Base-by-base conservation (phyloP, 2,888 invertebrate species). In the Leucophenga montana region DNA sequence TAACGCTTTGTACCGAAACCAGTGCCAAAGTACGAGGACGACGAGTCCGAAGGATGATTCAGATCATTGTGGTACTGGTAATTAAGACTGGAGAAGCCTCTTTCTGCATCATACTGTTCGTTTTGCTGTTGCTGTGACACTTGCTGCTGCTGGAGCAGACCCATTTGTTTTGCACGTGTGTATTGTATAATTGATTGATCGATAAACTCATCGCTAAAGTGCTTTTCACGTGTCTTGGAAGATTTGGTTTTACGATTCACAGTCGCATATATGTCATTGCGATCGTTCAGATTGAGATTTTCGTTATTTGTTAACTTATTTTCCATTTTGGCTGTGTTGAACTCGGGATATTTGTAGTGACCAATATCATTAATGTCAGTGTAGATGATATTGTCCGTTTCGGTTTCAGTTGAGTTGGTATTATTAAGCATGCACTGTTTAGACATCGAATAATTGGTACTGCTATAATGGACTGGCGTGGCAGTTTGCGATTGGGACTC, bases 401-500 rank as follows among this genome's bases (percentile, higher is more conserved):
- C 87, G 72, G 89, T 88, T 82, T 88, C 87, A 64, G 87, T 88
- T 72, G 88, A 88, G 83, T 85, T 86, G 76, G 85, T 88, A 74
- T 87, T 87, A 75, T 87, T 88, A 44, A 87, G 83, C 85, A 88
- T 85, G 78, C 85, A 86, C 80, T 87, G 87, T 77, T 89, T 89
- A 89, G 89, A 89, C 89, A 89, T 89, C 89, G 87, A 89, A 88
- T 85, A 88, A 84, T 82, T 89, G 82, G 88, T 88, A 89, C 85
- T 89, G 89, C 88, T 89, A 89, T 89, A 89, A 89, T 86, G 89
- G 85, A 84, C 86, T 87, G 86, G 89, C 77, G 84, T 88, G 88
- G 78, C 85, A 87, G 85, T 85, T 83, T 85, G 88, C 75, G 86
- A 86, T 85, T 85, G 86, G 86, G 86, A 86, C 85, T 87, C 86